phyloP scores from a whole-genome alignment of 2,797 vertebrate species.

The Gambusia yucatana region DNA sequence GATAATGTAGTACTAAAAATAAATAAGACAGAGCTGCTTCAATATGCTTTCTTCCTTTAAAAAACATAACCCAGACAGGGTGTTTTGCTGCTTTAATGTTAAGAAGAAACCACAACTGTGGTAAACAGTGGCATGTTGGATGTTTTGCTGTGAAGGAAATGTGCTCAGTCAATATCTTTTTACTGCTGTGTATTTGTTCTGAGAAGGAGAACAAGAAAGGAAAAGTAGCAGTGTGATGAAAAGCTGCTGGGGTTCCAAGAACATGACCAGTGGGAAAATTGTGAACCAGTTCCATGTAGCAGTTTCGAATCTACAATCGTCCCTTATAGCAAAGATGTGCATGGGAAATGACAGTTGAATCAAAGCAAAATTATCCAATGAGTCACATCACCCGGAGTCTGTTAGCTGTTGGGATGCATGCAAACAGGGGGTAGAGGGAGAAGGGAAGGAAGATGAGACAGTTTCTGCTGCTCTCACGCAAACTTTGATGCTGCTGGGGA shows the following conservation, averaged over 20 bases:
- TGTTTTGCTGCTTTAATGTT: neutral
- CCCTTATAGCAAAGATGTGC: conserved; percentile 53
- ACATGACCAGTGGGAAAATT: conserved; percentile 19
- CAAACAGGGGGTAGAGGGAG: conserved; percentile 34
- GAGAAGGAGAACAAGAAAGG: conserved; percentile 25
- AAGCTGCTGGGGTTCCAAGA: conserved; percentile 34
- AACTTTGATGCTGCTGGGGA: conserved; percentile 44
- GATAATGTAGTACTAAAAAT: neutral
- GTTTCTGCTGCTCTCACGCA: conserved; percentile 50
- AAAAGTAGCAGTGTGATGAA: neutral
- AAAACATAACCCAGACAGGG: neutral
- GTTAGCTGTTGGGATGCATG: conserved; percentile 58
- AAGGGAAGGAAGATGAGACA: conserved; percentile 5
- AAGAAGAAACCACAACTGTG: conserved; percentile 4
- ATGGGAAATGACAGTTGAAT: conserved; percentile 68
- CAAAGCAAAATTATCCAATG: conserved; percentile 53
- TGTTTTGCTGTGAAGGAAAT: neutral
- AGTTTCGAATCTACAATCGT: conserved; percentile 58
- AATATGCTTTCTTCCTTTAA: neutral
- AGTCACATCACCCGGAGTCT: conserved; percentile 67
- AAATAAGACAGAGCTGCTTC: neutral
- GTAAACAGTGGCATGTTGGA: neutral
- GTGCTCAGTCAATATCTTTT: conserved; percentile 9
- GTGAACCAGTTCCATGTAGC: conserved; percentile 22
- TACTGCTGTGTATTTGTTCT: conserved; percentile 9